Evolutionary conservation across 2,888 invertebrate genomes (phyloP), one percentile per base, ranked within the genome.

Genomic region (Augochlorella aurata): DNA sequence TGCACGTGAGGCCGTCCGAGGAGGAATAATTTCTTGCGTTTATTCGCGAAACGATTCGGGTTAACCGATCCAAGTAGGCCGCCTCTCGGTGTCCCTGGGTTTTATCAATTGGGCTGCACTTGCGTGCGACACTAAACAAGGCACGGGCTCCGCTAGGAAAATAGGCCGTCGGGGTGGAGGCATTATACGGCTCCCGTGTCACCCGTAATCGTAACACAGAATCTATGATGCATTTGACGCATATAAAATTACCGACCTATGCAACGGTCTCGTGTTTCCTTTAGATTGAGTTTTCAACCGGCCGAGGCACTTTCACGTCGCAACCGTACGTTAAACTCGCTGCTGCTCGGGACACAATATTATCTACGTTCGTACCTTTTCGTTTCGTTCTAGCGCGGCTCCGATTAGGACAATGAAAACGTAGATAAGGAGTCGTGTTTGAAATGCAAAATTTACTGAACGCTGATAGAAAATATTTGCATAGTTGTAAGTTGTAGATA

Each of bases 81-180:
- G 65, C 69, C 49, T 58, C 45, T 49, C 65, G 50, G 14, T 54
- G 79, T 77, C 79, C 84, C 81, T 80, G 87, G 79, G 52, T 81
- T 87, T 87, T 87, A 87, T 87, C 87, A 87, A 87, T 87, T 84
- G 67, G 82, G 79, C 82, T 82, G 78, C 79, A 74, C 75, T 84
- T 74, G 75, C 83, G 83, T 79, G 77, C 70, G 81, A 81, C 71
- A 75, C 16, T 65, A 67, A 58, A 71, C 58, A 66, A 77, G 65
- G 76, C 78, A 66, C 49, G 80, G 82, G 52, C 12, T 80, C 70
- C 76, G 73, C 45, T 7, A 38, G 70, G 71, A 73, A 83, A 83
- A 83, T 74, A 74, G 76, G 83, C 65, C 80, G 79, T 67, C 18
- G 16, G 74, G 77, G 47, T 14, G 63, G 65, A 61, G 67, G 72